phyloP scores from a whole-genome alignment of 23 tunicate species.

The Styela plicata region DNA sequence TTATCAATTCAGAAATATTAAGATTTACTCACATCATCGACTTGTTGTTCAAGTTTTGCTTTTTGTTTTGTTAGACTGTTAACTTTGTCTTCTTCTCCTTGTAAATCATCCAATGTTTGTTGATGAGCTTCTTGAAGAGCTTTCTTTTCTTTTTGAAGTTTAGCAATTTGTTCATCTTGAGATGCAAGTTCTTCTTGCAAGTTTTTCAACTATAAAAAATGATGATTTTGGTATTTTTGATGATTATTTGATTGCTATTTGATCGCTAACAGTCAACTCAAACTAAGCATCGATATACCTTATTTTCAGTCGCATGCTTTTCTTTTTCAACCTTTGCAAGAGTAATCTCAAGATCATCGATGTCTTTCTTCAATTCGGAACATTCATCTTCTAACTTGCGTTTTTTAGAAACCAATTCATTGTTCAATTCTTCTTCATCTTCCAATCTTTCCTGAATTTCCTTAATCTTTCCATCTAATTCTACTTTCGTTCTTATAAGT shows the following conservation, averaged over 20 bases:
- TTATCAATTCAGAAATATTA: no score
- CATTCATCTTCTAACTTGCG: constrained; percentile 91
- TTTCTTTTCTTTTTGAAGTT: constrained; percentile 95
- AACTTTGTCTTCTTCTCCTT: constrained; percentile 94
- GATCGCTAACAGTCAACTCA: no score
- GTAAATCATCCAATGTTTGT: constrained; percentile 95
- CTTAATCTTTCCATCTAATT: constrained; percentile 96
- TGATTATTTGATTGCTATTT: neutral
- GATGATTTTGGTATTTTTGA: neutral
- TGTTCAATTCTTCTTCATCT: constrained; percentile 87
- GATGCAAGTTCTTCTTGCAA: constrained; percentile 88
- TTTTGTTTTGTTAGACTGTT: constrained; percentile 90
- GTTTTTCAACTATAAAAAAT: constrained; percentile 59
- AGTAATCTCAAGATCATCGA: constrained; percentile 86
- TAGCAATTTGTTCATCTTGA: constrained; percentile 92
- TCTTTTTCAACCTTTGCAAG: constrained; percentile 93
- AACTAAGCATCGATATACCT: constrained; percentile 9
- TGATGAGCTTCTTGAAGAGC: constrained; percentile 97
- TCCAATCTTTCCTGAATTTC: constrained; percentile 89
- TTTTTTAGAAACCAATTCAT: constrained; percentile 78
- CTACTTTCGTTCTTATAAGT: constrained; percentile 81
- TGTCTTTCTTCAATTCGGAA: constrained; percentile 85
- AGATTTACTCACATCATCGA: constrained; percentile 75
- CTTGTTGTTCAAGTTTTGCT: constrained; percentile 94
- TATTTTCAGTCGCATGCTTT: constrained; percentile 66